Conservation (phyloP, 2,888 invertebrate species). For the Tupiocoris notatus region DNA sequence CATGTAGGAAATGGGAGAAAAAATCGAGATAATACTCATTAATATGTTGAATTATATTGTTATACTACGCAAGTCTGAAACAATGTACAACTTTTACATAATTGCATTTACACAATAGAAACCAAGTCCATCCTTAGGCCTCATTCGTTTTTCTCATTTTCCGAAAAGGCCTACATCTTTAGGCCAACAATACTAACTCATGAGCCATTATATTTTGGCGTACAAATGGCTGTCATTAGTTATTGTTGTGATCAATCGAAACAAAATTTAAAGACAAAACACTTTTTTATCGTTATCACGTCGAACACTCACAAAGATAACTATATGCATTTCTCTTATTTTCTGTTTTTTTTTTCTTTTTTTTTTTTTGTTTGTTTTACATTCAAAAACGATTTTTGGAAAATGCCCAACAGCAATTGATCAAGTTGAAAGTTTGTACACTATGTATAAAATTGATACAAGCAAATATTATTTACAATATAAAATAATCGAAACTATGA, state of each 20-base stretch:
- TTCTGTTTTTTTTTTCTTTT: too few relatives aligned
- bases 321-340: too few relatives aligned
- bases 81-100: slow-evolving; percentile 46
- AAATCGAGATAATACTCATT: background rate
- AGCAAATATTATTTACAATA: background rate
- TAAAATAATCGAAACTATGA: background rate
- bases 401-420: background rate
- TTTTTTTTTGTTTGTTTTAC: background rate
- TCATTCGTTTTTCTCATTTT: background rate
- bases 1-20: background rate
- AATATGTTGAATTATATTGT: background rate
- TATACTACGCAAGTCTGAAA: slow-evolving; percentile 13
- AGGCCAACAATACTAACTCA: background rate
- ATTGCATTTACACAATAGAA: slow-evolving; percentile 32
- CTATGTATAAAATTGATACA: background rate
- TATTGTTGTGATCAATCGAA: background rate
- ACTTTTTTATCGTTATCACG: background rate
- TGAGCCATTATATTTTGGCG: background rate
- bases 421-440: background rate
- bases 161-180: background rate
- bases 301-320: background rate
- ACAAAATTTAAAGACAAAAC: background rate
- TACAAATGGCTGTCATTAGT: background rate
- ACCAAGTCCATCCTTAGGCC: slow-evolving; percentile 33
- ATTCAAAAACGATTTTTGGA: background rate